Conservation (phyloP, 2,113 vertebrate genomes). For the Coturnix japonica region DNA sequence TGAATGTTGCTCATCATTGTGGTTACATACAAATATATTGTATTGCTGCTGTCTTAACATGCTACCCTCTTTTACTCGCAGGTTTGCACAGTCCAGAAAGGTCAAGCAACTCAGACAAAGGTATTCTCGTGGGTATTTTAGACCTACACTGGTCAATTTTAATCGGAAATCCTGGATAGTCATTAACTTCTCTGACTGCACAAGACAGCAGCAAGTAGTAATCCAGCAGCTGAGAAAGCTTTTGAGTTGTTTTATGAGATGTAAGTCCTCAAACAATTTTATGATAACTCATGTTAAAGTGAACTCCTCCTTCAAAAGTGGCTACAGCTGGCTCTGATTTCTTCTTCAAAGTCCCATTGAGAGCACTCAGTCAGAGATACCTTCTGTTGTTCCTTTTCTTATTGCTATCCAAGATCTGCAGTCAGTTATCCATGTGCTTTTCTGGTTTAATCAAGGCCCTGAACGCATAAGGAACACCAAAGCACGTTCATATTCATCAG, state of each 20-base stretch:
- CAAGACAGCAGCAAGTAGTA: not conserved
- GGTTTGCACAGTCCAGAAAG: not conserved
- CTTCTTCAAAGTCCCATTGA: not conserved
- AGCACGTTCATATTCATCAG: not conserved
- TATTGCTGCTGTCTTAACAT: not conserved
- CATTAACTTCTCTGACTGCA: not conserved
- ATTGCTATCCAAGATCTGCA: not conserved
- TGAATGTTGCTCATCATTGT: not conserved
- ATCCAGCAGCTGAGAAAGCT: not conserved
- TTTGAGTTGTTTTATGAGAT: not conserved
- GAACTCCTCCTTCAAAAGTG: not conserved
- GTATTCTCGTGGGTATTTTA: not conserved
- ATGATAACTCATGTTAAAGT: not conserved
- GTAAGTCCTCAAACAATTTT: not conserved
- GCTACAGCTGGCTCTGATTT: not conserved
- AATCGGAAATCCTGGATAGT: not conserved
- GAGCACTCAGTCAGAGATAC: not conserved
- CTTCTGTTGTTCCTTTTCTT: not conserved
- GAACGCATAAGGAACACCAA: not conserved
- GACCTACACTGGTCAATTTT: not conserved
- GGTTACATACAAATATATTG: not conserved
- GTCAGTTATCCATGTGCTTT: not conserved
- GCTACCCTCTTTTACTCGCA: not conserved
- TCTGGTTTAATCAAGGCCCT: not conserved
- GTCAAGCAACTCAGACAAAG: not conserved